Evolutionary conservation across 2,113 vertebrate genomes (phyloP).

Genomic region (Murina feae): DNA sequence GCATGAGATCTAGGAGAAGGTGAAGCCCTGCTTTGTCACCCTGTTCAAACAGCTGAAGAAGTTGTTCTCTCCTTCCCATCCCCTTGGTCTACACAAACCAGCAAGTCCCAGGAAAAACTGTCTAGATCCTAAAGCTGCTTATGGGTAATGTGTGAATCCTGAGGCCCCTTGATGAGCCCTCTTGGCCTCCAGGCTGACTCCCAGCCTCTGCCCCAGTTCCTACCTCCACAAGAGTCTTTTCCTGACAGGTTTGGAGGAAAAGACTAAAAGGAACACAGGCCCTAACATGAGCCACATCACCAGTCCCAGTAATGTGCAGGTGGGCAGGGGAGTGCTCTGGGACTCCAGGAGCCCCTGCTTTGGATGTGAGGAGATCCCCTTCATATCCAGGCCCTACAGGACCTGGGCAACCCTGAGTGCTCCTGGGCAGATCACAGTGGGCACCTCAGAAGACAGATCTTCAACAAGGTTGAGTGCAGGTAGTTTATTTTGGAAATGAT

Average conservation of each 20-base stretch:
- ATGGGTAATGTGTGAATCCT: not conserved
- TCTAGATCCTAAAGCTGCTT: not conserved
- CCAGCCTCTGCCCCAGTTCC: not conserved
- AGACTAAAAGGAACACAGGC: not conserved
- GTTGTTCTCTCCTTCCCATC: not conserved
- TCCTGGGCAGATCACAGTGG: not conserved
- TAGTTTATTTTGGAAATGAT: constrained; percentile 10
- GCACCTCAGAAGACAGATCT: not conserved
- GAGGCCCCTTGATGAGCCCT: not conserved
- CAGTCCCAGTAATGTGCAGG: not conserved
- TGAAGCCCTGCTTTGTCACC: not conserved
- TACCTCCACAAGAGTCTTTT: not conserved
- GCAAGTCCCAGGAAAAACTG: not conserved
- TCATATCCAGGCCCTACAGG: not conserved
- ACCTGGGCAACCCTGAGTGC: not conserved
- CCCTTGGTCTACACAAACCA: not conserved
- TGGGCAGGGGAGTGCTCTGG: not conserved
- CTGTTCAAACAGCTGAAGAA: not conserved
- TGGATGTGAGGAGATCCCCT: not conserved
- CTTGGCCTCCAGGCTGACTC: not conserved
- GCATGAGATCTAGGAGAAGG: not conserved
- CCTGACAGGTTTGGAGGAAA: not conserved
- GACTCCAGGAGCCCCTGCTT: not conserved
- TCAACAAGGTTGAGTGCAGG: not conserved
- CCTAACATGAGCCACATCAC: not conserved